A percentile compares a stretch with the other conserved stretches of the same genome.
Conservation (phyloP, 37 sponge, comb jelly and placozoan species). For the Petrosia ficiformis region DNA sequence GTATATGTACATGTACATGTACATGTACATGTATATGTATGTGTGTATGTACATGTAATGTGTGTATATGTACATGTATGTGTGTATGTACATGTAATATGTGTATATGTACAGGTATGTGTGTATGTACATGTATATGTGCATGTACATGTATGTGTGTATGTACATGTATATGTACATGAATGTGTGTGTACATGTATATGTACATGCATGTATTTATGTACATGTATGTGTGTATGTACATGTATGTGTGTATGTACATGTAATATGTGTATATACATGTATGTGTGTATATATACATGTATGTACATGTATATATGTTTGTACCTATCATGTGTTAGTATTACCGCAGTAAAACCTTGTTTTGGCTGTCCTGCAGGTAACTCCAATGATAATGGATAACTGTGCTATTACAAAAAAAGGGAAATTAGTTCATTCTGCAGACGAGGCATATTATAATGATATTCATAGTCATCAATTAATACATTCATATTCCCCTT, state of each 20-base stretch:
- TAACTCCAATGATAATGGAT: too few relatives aligned
- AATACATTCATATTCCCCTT: too few relatives aligned
- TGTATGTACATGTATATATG: constrained; percentile 9
- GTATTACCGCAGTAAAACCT: not conserved
- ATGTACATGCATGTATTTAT: too few relatives aligned
- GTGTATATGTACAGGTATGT: not conserved
- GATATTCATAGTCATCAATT: too few relatives aligned
- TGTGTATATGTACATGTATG: not conserved
- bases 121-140: constrained; percentile 9
- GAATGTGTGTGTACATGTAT: not conserved
- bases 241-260: constrained; percentile 2
- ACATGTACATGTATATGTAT: not conserved
- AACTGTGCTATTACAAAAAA: too few relatives aligned
- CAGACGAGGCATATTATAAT: too few relatives aligned
- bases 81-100: constrained; percentile 1
- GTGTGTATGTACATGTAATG: constrained; percentile 1
- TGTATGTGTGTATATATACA: not conserved
- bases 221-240: constrained; percentile 3
- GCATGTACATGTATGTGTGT: not conserved
- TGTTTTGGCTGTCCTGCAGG: not conserved
- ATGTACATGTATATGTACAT: constrained; percentile 8
- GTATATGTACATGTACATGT: not conserved
- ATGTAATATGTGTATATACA: too few relatives aligned
- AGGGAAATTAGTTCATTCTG: too few relatives aligned
- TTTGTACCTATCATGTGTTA: not conserved